Conservation (phyloP, 1,140 invertebrate species). For the Maconellicoccus hirsutus region DNA sequence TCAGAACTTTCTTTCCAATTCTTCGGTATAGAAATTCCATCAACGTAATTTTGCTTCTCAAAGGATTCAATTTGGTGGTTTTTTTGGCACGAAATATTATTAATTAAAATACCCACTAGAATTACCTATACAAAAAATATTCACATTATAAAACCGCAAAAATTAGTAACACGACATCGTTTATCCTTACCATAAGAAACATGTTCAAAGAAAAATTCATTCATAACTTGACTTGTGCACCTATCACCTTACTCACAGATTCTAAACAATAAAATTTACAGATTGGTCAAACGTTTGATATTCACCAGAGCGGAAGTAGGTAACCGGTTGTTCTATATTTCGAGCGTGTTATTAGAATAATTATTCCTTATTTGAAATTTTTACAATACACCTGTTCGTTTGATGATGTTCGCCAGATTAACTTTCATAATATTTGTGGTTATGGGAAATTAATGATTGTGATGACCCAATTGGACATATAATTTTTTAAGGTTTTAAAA, state of each 20-base stretch:
- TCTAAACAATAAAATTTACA: background rate
- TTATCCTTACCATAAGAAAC: background rate
- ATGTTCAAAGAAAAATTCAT: background rate
- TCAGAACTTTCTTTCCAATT: too few species aligned
- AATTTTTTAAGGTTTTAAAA: background rate
- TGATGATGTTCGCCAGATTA: background rate
- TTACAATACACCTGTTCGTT: background rate
- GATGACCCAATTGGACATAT: background rate
- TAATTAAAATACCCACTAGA: too few species aligned
- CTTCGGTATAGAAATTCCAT: too few species aligned
- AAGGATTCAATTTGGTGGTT: too few species aligned
- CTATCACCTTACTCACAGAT: background rate
- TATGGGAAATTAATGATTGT: too few species aligned
- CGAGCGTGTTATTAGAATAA: background rate
- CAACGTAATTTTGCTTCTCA: too few species aligned
- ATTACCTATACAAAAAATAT: too few species aligned
- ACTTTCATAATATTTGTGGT: background rate
- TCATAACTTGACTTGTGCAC: background rate
- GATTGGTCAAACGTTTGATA: background rate
- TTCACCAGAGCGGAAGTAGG: background rate
- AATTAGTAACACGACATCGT: background rate
- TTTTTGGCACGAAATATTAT: too few species aligned
- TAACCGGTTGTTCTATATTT: constrained; percentile 15
- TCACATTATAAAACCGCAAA: background rate
- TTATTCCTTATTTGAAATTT: background rate